These are phyloP conservation scores for Coecobrya sp. DNA, from an alignment of 2,888 invertebrate species.

Conservation along the genomic window DNA sequence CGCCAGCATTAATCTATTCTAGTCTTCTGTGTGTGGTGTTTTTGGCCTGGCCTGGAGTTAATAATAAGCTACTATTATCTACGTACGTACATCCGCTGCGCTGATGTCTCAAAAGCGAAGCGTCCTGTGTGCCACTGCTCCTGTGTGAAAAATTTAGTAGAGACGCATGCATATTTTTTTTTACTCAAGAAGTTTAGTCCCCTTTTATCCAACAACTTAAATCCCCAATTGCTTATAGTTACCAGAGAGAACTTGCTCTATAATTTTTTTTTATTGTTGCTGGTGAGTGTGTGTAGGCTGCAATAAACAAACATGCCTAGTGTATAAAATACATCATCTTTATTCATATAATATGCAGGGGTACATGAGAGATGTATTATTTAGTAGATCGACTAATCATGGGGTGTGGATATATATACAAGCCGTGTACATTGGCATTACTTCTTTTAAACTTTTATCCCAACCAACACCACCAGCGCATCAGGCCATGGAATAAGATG, in stretches of 20 bases:
- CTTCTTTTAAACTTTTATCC: background rate
- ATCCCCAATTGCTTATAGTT: constrained; percentile 3
- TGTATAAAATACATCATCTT: background rate
- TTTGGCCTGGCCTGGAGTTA: constrained; percentile 26
- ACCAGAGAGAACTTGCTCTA: background rate
- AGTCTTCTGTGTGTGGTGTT: background rate
- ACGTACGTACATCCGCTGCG: constrained; percentile 37
- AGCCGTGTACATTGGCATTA: background rate
- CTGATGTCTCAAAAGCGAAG: constrained; percentile 42
- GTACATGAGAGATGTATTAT: background rate
- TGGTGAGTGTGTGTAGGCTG: constrained; percentile 2
- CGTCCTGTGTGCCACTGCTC: background rate
- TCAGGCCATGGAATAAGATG: background rate
- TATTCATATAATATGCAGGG: background rate
- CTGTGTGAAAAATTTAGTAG: no score
- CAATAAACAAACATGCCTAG: constrained; percentile 26
- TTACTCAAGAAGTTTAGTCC: constrained; percentile 30
- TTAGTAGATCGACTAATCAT: no score
- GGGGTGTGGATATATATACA: background rate
- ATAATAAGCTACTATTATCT: constrained; percentile 17
- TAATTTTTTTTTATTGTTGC: constrained; percentile 19
- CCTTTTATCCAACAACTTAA: constrained; percentile 19
- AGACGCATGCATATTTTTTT: constrained; percentile 28
- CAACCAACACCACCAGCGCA: background rate
- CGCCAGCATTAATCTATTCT: background rate